These are phyloP conservation scores for Ataeniobius toweri DNA, from an alignment of 2,797 vertebrate species.

Conservation along the genomic window DNA sequence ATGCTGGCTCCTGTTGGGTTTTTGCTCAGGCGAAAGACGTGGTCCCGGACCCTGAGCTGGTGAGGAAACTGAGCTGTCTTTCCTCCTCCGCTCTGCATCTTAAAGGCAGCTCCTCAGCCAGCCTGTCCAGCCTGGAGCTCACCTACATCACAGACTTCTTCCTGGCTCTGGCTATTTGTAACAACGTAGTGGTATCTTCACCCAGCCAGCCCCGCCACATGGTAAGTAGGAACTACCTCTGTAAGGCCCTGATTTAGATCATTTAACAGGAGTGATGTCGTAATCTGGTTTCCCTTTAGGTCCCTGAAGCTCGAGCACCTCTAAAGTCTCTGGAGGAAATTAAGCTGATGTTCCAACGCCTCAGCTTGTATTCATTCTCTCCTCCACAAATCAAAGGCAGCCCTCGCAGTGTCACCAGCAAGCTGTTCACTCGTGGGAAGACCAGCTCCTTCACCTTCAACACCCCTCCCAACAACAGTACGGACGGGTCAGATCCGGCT, in stretches of 20 bases:
- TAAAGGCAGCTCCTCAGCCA: conserved; percentile 24
- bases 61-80: conserved; percentile 83
- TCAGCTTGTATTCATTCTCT: conserved; percentile 78
- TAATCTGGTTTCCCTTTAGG: conserved; percentile 46
- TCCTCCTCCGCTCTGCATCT: conserved; percentile 55
- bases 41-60: conserved; percentile 85
- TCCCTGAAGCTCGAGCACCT: conserved; percentile 75
- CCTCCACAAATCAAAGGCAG: conserved; percentile 45
- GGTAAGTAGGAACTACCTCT: conserved; percentile 68
- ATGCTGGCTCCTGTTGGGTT: background rate
- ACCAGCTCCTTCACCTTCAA: conserved; percentile 26
- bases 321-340: conserved; percentile 88
- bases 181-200: conserved; percentile 94
- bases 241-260: background rate
- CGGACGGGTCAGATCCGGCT: conserved; percentile 11
- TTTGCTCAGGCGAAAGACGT: conserved; percentile 88
- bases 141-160: conserved; percentile 90
- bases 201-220: conserved; percentile 81
- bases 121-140: conserved; percentile 73
- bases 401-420: conserved; percentile 51
- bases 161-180: conserved; percentile 91
- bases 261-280: background rate
- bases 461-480: background rate
- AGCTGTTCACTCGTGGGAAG: conserved; percentile 54
- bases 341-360: conserved; percentile 87